A percentile compares a stretch with the other conserved stretches of the same genome.
Conservation (phyloP, 2,113 vertebrate species). For the Arvicanthis niloticus region DNA sequence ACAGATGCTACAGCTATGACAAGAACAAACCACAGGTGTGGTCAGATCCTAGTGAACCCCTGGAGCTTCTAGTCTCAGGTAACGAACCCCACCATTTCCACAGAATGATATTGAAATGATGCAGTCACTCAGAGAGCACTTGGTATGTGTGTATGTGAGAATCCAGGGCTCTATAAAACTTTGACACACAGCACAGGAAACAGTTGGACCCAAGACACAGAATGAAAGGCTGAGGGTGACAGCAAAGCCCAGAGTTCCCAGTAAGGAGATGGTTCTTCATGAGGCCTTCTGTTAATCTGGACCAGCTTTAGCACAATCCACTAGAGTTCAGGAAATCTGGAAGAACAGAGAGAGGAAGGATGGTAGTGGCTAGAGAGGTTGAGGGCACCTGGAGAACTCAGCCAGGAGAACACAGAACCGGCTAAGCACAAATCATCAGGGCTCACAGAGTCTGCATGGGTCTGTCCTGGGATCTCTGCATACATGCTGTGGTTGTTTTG, state of each 20-base stretch:
- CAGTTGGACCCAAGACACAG: too few relatives aligned
- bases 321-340: background rate
- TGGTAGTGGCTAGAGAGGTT: background rate
- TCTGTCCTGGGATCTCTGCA: background rate
- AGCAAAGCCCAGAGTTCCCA: too few relatives aligned
- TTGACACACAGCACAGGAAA: too few relatives aligned
- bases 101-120: background rate
- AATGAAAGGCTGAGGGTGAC: background rate
- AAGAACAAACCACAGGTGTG: accelerated
- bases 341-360: background rate
- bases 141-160: background rate
- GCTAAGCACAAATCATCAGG: background rate
- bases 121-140: background rate
- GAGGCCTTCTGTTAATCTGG: too few relatives aligned
- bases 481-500: too few relatives aligned
- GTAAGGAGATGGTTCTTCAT: background rate
- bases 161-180: background rate
- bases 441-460: background rate
- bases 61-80: conserved; percentile 6
- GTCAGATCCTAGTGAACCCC: background rate
- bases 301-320: too few relatives aligned
- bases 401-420: background rate
- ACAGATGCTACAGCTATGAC: background rate
- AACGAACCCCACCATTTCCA: too few relatives aligned
- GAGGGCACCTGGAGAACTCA: background rate